Base-by-base conservation (phyloP, 2,797 vertebrate species). In the Pempheris klunzingeri region DNA sequence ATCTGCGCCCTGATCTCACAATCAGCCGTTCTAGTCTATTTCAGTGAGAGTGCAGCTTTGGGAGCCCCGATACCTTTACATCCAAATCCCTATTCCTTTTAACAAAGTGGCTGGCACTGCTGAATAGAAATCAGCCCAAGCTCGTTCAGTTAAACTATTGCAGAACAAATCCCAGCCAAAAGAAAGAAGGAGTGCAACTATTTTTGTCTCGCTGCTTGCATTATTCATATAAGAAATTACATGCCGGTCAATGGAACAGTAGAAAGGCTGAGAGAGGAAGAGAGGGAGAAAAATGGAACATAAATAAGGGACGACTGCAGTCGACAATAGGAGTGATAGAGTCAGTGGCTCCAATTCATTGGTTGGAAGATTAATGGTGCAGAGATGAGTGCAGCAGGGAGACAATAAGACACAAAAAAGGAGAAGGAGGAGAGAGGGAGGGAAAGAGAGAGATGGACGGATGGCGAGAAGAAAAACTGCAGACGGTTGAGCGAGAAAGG, bases 221-320 rank as follows among this genome's bases (percentile, higher is more conserved):
- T 93, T 91, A 92, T 93, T 94, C 91, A 93, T 92, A 77, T 62
- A 26, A 84, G 89, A 87, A 87, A 92, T 90, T 88, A 90, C 82
- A 91, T 59, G 86, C 64, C 61, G 88, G 88, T 91, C 92, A 92
- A 86, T 90, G 82, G 87, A 88, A 90, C 83, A 87, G 87, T 43
- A 68, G 87, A 87, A 80, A 73, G 74, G 80, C 86, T 69, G 77
- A 86, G 77, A 39, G 77, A 78, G 68, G 78, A 85, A 72, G 63
- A 75, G 81, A 60, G 70, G 67, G 43, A 74, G 87, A 81, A 78
- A 88, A 90, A 88, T 87, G 86, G 88, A 87, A 90, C 86, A 90
- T 86, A 93, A 91, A 93, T 89, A 93, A 90, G 79, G 75, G 71
- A 90, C 58, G 79, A 78, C 87, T 88, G 83, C 74, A 90, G 92